Conservation (phyloP, 2,888 invertebrate species). For the Protophormia terraenovae region DNA sequence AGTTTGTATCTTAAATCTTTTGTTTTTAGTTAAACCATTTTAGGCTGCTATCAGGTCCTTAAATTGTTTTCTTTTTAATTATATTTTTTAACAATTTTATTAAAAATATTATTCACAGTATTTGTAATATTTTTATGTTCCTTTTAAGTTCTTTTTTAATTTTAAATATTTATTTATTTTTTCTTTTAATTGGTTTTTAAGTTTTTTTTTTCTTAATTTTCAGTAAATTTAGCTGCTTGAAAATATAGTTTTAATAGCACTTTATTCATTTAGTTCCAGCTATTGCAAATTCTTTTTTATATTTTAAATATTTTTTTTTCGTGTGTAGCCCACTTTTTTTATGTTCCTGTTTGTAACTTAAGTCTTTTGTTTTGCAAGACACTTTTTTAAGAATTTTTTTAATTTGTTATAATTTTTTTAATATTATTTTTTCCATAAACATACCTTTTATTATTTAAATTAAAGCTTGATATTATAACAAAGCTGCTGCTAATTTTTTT, state of each 20-base stretch:
- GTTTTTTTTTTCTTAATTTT: no score
- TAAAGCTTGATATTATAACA: not conserved
- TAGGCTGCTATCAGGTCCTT: no score
- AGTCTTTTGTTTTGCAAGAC: not conserved
- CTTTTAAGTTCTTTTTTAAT: no score
- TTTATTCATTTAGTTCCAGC: no score
- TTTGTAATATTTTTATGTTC: no score
- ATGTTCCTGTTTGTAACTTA: not conserved
- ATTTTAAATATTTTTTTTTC: not conserved
- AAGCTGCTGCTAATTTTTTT: not conserved
- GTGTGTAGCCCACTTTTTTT: not conserved
- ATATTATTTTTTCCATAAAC: not conserved
- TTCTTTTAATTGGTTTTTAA: no score
- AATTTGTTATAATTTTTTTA: not conserved
- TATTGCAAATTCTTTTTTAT: not conserved
- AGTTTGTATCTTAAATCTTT: conserved; percentile 37
- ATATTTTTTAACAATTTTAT: no score
- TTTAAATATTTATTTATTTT: no score
- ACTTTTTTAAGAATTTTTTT: not conserved
- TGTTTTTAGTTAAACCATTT: not conserved
- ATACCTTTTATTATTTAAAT: conserved; percentile 40
- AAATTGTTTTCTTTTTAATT: no score
- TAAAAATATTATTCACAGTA: no score
- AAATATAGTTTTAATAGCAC: no score
- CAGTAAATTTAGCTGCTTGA: no score